phyloP scores from a whole-genome alignment of 2,888 invertebrate genomes.

The Taphrorychus bicolor region DNA sequence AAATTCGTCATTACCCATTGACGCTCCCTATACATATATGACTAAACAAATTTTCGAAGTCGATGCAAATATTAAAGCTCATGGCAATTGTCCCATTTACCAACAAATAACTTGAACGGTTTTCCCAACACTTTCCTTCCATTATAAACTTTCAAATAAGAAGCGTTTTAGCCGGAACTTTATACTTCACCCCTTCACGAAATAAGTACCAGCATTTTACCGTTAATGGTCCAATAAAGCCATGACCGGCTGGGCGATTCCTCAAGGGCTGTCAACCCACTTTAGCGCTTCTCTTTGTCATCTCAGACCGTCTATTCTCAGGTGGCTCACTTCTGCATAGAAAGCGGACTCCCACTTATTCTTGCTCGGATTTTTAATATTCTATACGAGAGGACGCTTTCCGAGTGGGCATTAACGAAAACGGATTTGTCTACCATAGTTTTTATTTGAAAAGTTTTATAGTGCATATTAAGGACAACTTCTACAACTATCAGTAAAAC shows the following conservation, averaged over 20 bases:
- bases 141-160: too few relatives aligned
- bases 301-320: slow-evolving; percentile 89
- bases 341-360: slow-evolving; percentile 5
- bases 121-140: too few relatives aligned
- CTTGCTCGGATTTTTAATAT: not conserved
- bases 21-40: too few relatives aligned
- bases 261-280: slow-evolving; percentile 26
- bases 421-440: not conserved
- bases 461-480: too few relatives aligned
- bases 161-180: not conserved
- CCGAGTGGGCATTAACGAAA: not conserved
- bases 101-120: too few relatives aligned
- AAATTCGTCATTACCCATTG: too few relatives aligned
- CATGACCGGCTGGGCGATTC: slow-evolving; percentile 5
- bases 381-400: not conserved
- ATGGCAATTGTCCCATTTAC: too few relatives aligned
- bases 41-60: too few relatives aligned
- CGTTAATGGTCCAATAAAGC: slow-evolving; percentile 15
- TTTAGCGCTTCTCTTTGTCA: slow-evolving; percentile 32
- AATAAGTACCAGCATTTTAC: not conserved
- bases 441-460: not conserved
- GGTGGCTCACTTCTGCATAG: slow-evolving; percentile 93
- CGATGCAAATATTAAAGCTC: too few relatives aligned
- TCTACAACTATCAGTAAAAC: too few relatives aligned
- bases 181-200: not conserved